Evolutionary conservation across 2,888 invertebrate species (phyloP), one percentile per base, ranked within the genome.

Genomic region (Cremastobaeus sp.): DNA sequence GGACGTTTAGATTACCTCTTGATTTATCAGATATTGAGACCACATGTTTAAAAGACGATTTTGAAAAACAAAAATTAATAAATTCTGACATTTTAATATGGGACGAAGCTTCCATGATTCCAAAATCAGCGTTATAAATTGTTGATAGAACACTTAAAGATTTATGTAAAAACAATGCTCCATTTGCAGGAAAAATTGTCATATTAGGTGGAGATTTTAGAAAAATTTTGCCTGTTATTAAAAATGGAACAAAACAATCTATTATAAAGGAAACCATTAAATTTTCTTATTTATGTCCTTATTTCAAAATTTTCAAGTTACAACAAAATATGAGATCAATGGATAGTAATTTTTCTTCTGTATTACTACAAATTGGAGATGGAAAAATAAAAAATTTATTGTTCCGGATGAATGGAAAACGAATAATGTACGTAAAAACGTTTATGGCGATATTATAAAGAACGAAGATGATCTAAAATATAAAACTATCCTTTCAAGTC

Each of bases 71-170:
- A 48, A 48, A 32, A 48, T 48, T 48, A 17, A 5, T 32, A 1
- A 20, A 48, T 2, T 12, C n/a, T 47, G 47, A 47, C 14, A 34
- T 48, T n/a, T n/a, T n/a, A n/a, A n/a, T n/a, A n/a, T n/a, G n/a
- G n/a, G n/a, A n/a, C n/a, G n/a, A n/a, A n/a, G 39, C 17, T 11
- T 48, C 32, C 5, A 50, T 50, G 50, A 50, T 50, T n/a, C 50
- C 32, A 11, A 34, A 34, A 17, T 34, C 17, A 50, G 11, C 30
- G 28, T 47, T 28, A 47, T 11, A 47, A 47, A 47, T 47, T 9
- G 48, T 48, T 14, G 32, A 48, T 9, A 1, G 3, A 8, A 50
- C 20, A 12, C 18, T 50, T 1, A 5, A 34, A 18, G 18, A 50
- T 50, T 34, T 18, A 20, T 48, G 48, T n/a, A n/a, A n/a, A n/a